These are phyloP conservation scores for Syngnathus rostellatus DNA, from an alignment of 2,797 vertebrate genomes.

Conservation along the genomic window DNA sequence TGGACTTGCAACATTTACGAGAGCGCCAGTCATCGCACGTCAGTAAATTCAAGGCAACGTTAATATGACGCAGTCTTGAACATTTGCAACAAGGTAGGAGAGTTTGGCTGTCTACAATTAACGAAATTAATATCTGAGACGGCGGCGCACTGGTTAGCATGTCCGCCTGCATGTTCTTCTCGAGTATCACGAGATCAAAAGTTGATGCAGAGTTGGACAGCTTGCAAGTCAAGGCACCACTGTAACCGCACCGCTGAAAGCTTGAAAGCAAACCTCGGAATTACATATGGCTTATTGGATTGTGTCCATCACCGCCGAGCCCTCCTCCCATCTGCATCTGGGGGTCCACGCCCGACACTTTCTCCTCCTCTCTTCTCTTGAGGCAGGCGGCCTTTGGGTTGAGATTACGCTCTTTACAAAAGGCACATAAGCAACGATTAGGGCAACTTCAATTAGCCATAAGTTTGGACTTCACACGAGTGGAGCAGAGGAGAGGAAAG, in stretches of 20 bases:
- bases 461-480: neutral
- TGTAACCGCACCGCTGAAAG: neutral
- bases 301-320: conserved; percentile 84
- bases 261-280: conserved; percentile 48
- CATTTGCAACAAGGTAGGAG: no score
- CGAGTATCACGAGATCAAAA: neutral
- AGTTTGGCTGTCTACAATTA: no score
- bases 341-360: conserved; percentile 86
- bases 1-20: neutral
- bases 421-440: conserved; percentile 5
- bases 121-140: no score
- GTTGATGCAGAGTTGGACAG: neutral
- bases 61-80: no score
- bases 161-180: no score
- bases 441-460: conserved; percentile 6
- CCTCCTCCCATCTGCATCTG: conserved; percentile 85
- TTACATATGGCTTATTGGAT: conserved; percentile 84
- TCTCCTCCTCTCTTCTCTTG: conserved; percentile 97
- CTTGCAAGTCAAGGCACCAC: neutral
- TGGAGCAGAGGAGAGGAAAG: conserved; percentile 9
- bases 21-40: no score
- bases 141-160: no score
- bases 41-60: no score
- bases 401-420: conserved; percentile 84
- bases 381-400: conserved; percentile 97